Conservation (phyloP, 2,888 invertebrate species). For the Trichacis sp. region DNA sequence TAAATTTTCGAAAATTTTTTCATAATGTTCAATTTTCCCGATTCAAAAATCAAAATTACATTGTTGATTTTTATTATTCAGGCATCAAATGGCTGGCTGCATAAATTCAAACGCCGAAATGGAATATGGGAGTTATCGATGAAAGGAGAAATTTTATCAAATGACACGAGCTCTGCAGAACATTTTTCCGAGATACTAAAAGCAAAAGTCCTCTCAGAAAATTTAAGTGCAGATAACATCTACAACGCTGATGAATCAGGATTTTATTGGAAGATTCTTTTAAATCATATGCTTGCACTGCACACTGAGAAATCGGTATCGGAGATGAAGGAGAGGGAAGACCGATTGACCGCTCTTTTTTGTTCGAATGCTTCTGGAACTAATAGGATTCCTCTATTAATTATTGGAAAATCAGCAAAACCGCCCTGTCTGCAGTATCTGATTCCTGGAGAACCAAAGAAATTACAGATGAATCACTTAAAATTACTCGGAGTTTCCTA, state of each 20-base stretch:
- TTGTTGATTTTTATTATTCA: neutral
- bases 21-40: too few relatives aligned
- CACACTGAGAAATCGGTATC: neutral
- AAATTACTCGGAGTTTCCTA: neutral
- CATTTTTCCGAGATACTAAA: neutral
- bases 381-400: neutral
- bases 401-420: constrained; percentile 3
- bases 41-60: too few relatives aligned
- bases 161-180: neutral
- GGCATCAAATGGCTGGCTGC: constrained; percentile 12
- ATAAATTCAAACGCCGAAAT: constrained; percentile 4
- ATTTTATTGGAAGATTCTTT: constrained; percentile 2
- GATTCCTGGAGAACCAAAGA: neutral
- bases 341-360: constrained; percentile 6
- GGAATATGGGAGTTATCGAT: neutral
- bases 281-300: neutral
- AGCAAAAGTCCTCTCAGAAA: constrained; percentile 4
- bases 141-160: constrained; percentile 4
- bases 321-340: neutral
- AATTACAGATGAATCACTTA: neutral
- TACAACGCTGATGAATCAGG: constrained; percentile 11
- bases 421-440: neutral
- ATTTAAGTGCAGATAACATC: neutral
- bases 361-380: constrained; percentile 7
- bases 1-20: too few relatives aligned